Base-by-base conservation (phyloP, 2,797 vertebrate genomes). In the Karalla daura region DNA sequence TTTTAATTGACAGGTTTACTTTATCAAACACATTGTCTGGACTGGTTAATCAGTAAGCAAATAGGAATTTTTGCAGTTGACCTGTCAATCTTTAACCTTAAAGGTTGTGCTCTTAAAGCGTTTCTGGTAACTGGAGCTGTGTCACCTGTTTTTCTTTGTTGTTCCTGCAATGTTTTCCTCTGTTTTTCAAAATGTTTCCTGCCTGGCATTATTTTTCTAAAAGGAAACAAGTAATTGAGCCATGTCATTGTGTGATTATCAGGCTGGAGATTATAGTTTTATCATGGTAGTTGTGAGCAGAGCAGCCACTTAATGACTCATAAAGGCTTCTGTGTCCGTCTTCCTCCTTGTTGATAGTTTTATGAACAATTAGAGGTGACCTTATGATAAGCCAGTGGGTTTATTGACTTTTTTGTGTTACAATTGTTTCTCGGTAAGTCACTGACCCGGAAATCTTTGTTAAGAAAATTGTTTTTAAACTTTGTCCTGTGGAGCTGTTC, bases 61-160 rank as follows among this genome's bases (percentile, higher is more conserved):
- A 61, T 45, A 51, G 25, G 0, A 15, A 30, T 61, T 66, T 25
- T 49, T 52, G 12, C 11, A 8, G 45, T 63, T 27, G 0, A 3
- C 11, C 2, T 2, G 70, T 81, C 20, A 83, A 72, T 85, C 41
- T 58, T 87, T 84, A 85, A 83, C 74, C 17, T 67, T 23, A n/a
- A 23, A 44, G n/a, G 27, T 33, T 12, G 17, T 3, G 3, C 12
- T 36, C 4, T 30, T 30, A 7, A 6, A 30, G 28, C 28, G 5
- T 63, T 71, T 78, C 33, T 51, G 15, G 5, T 32, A 20, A 68
- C 21, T 63, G 39, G 10, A 35, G 5, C 2, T 45, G 7, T 33
- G 43, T 15, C 5, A 63, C 30, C n/a, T 65, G 5, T 30, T 2
- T 0, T 28, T n/a, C 18, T 15, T 59, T 70, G 32, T 59, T 46